Evolutionary conservation across 2,113 vertebrate species (phyloP).

Genomic region (Ariopsis seemanni): DNA sequence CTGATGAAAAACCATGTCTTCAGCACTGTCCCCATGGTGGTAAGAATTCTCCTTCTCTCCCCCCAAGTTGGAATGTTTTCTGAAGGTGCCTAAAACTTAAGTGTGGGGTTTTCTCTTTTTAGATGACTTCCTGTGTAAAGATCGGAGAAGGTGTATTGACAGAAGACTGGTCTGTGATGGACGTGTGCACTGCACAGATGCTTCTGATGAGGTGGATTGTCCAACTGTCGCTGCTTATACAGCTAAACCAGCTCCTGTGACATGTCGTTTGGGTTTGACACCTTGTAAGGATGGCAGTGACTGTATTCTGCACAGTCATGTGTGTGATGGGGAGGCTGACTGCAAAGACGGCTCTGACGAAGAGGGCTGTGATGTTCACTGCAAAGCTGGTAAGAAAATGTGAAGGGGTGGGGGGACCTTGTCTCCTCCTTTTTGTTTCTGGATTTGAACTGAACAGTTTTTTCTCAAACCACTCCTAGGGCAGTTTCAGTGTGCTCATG

Average conservation of each 20-base stretch:
- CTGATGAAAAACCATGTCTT: slow-evolving; percentile 77
- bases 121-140: slow-evolving; percentile 74
- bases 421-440: background rate
- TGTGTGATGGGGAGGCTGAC: slow-evolving; percentile 81
- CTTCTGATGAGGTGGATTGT: slow-evolving; percentile 80
- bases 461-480: slow-evolving; percentile 9
- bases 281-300: slow-evolving; percentile 68
- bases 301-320: slow-evolving; percentile 71
- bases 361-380: slow-evolving; percentile 63
- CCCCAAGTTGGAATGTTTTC: too few species aligned
- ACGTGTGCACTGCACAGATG: slow-evolving; percentile 75
- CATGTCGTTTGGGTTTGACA: slow-evolving; percentile 60
- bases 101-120: background rate
- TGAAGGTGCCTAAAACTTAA: too few species aligned
- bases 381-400: slow-evolving; percentile 64
- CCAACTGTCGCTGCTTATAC: background rate
- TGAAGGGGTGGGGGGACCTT: too few species aligned
- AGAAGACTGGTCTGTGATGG: slow-evolving; percentile 76
- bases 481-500: slow-evolving; percentile 48
- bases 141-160: slow-evolving; percentile 65
- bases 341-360: slow-evolving; percentile 83
- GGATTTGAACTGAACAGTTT: background rate
- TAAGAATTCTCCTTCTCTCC: background rate
- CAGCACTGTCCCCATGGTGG: slow-evolving; percentile 66
- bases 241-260: slow-evolving; percentile 1